Conservation (phyloP, 1,140 invertebrate species). For the Chionoecetes opilio region DNA sequence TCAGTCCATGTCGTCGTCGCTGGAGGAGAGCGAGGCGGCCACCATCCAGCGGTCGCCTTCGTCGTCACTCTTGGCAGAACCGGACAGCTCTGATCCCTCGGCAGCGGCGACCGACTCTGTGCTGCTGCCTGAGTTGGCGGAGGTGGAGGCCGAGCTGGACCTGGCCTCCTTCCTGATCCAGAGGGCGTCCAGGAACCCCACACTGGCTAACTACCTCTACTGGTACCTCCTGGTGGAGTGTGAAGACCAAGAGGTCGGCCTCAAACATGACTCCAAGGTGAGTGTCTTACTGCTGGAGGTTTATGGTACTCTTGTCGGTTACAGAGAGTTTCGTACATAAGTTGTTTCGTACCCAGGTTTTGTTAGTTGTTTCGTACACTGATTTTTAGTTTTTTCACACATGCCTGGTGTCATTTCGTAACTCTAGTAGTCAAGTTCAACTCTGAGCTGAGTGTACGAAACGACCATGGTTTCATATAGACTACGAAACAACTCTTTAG, state of each 20-base stretch:
- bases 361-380: no score
- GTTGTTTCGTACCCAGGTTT: no score
- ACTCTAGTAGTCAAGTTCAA: no score
- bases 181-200: conserved; percentile 94
- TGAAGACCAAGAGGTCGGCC: conserved; percentile 69
- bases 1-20: conserved; percentile 64
- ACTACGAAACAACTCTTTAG: no score
- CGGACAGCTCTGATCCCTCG: conserved; percentile 62
- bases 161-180: conserved; percentile 96
- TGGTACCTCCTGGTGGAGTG: conserved; percentile 87
- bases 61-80: conserved; percentile 63
- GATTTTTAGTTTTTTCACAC: no score
- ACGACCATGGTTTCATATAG: no score
- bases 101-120: conserved; percentile 47
- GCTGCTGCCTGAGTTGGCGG: conserved; percentile 63
- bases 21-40: conserved; percentile 68
- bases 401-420: no score
- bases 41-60: conserved; percentile 70
- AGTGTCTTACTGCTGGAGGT: no score
- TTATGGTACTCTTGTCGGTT: no score
- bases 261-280: conserved; percentile 77
- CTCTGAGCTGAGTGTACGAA: no score
- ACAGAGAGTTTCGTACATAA: no score
- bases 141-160: conserved; percentile 85
- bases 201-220: conserved; percentile 97